Percentiles rank a stretch among this genome's conserved stretches.
Conservation (phyloP, 2,888 invertebrate species). For the Cheilosia scutellata region DNA sequence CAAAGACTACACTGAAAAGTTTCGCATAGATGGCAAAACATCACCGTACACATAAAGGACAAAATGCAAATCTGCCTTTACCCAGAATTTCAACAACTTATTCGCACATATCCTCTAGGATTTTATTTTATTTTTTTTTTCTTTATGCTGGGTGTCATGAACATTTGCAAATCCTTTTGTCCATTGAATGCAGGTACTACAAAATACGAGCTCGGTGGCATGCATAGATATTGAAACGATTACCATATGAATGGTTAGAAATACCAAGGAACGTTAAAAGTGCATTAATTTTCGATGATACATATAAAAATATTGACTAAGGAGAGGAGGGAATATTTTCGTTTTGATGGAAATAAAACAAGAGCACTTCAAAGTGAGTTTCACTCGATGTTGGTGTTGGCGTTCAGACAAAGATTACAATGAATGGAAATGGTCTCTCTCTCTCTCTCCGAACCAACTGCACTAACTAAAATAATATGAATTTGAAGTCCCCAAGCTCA, state of each 20-base stretch:
- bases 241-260: slow-evolving; percentile 67
- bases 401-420: too few species aligned
- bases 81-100: slow-evolving; percentile 67
- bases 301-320: slow-evolving; percentile 47
- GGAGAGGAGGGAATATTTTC: background rate
- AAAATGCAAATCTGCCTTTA: slow-evolving; percentile 67
- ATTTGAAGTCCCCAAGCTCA: background rate
- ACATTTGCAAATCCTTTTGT: slow-evolving; percentile 67
- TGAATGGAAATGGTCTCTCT: too few species aligned
- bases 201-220: slow-evolving; percentile 40
- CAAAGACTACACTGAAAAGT: slow-evolving; percentile 39
- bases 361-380: background rate
- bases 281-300: slow-evolving; percentile 59
- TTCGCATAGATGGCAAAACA: slow-evolving; percentile 49
- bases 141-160: slow-evolving; percentile 46
- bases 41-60: slow-evolving; percentile 58
- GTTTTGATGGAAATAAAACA: background rate
- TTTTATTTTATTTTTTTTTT: slow-evolving; percentile 32
- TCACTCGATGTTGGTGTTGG: background rate
- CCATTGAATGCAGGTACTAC: slow-evolving; percentile 57
- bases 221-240: slow-evolving; percentile 61
- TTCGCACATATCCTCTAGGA: slow-evolving; percentile 66
- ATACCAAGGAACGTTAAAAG: slow-evolving; percentile 58
- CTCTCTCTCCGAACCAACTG: too few species aligned
- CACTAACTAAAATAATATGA: too few species aligned